phyloP scores from a whole-genome alignment of 1,140 invertebrate genomes.

The Agrypnia vestita region DNA sequence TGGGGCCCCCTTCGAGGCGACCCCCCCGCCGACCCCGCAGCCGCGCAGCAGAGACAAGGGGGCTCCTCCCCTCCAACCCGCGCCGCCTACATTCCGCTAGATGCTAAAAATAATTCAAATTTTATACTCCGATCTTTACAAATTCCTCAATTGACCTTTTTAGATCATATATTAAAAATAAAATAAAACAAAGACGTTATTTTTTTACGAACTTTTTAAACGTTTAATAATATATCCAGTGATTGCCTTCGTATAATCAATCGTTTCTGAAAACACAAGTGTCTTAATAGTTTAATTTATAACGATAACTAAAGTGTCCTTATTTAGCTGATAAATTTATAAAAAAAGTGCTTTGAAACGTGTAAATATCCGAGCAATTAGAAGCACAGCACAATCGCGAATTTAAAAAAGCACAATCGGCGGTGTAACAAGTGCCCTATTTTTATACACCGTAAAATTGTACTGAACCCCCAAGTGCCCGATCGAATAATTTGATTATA shows the following conservation, averaged over 20 bases:
- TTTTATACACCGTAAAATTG: neutral
- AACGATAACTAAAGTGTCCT: neutral
- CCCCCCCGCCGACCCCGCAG: slow-evolving; percentile 32
- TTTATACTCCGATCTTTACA: slow-evolving; percentile 36
- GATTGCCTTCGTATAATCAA: slow-evolving; percentile 21
- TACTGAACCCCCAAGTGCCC: slow-evolving; percentile 13
- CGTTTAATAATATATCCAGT: slow-evolving; percentile 13
- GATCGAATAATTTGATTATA: neutral
- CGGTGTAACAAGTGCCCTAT: slow-evolving; percentile 24
- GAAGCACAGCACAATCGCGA: slow-evolving; percentile 17
- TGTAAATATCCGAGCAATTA: slow-evolving; percentile 18
- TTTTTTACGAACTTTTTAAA: slow-evolving; percentile 41
- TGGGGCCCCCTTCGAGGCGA: slow-evolving; percentile 45
- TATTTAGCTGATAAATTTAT: slow-evolving; percentile 23
- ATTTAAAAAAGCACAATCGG: slow-evolving; percentile 21
- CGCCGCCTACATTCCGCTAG: slow-evolving; percentile 3
- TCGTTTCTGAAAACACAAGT: neutral
- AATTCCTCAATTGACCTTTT: slow-evolving; percentile 22
- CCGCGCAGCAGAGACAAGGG: slow-evolving; percentile 18
- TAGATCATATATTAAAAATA: slow-evolving; percentile 27
- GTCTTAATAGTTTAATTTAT: slow-evolving; percentile 23
- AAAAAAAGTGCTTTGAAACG: slow-evolving; percentile 27
- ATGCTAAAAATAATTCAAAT: slow-evolving; percentile 19
- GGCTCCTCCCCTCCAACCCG: neutral
- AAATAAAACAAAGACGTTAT: slow-evolving; percentile 12